Evolutionary conservation across 2,113 vertebrate genomes (phyloP), one percentile per base, ranked within the genome.

Genomic region (Mormyrus iriodes): DNA sequence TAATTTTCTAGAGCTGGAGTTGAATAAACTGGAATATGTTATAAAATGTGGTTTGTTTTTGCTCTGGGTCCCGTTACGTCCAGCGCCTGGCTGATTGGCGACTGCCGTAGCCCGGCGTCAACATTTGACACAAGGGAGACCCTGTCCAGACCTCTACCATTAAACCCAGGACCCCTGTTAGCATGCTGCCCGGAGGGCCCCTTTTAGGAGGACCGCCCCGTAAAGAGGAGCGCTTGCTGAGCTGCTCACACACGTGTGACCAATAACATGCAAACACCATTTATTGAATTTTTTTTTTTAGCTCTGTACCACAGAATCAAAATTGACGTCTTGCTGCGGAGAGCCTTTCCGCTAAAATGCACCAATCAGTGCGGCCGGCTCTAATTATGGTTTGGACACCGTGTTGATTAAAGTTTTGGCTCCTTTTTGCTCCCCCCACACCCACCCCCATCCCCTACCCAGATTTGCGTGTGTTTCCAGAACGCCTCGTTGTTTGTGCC

Each of bases 381-480:
- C 85, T 53, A 31, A 51, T 52, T 53, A 73, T 48, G 44, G 42
- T 87, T 35, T 86, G 82, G 82, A 86, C 85, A 53, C 85, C 49
- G 51, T 49, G 48, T n/a, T 91, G 93, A 93, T 94, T 94, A 94
- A 93, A 91, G 83, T 91, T 52, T 87, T 88, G 88, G 92, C 91
- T 93, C 87, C 92, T 53, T 93, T 92, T 92, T 91, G 92, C 87
- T 55, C 91, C 90, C 91, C 90, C 48, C 92, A 91, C 31, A 88
- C 92, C 51, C 92, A 91, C 31, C 88, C 92, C 51, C 73, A 21
- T 53, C 88, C 83, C 88, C 89, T 89, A 89, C 89, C 90, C 91
- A 99, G 98, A 97, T 13, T 93, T 99, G 88, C 94, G 94, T 92
- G 93, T 98, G 90, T 98, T 98, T 94, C 98, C 98, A 65, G 97